Conservation (phyloP, 2,888 invertebrate species). For the Blera fallax region DNA sequence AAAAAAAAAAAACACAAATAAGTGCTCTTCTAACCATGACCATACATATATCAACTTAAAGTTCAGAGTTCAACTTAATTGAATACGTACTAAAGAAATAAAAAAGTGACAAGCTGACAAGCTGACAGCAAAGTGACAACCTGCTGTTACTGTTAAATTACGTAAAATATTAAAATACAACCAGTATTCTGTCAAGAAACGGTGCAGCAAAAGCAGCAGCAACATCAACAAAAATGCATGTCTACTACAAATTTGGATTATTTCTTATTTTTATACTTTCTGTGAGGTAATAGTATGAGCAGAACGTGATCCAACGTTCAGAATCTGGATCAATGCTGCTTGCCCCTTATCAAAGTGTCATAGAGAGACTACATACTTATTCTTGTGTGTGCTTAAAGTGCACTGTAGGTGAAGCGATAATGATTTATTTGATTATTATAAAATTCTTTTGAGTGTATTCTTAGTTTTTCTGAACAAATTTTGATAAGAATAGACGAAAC, state of each 20-base stretch:
- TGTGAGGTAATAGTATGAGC: slow-evolving; percentile 77
- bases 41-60: slow-evolving; percentile 46
- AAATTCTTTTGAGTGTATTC: slow-evolving; percentile 2
- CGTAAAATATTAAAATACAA: slow-evolving; percentile 18
- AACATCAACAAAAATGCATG: slow-evolving; percentile 76
- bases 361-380: not conserved
- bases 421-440: slow-evolving; percentile 38
- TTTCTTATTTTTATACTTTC: slow-evolving; percentile 80
- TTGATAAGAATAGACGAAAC: not conserved
- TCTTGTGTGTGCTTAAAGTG: slow-evolving; percentile 30
- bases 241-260: slow-evolving; percentile 80
- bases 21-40: slow-evolving; percentile 23
- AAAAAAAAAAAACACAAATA: not conserved
- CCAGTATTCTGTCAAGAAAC: not conserved
- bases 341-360: slow-evolving; percentile 61
- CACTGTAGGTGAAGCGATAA: slow-evolving; percentile 48
- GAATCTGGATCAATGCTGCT: slow-evolving; percentile 1
- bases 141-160: slow-evolving; percentile 7
- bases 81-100: slow-evolving; percentile 24
- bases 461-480: not conserved
- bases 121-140: slow-evolving; percentile 38
- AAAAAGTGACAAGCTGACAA: slow-evolving; percentile 1
- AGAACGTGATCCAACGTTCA: slow-evolving; percentile 10
- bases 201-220: not conserved
- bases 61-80: slow-evolving; percentile 69